These are phyloP conservation scores for Axea sp. DNA, from an alignment of 2,888 invertebrate species.

Conservation along the genomic window DNA sequence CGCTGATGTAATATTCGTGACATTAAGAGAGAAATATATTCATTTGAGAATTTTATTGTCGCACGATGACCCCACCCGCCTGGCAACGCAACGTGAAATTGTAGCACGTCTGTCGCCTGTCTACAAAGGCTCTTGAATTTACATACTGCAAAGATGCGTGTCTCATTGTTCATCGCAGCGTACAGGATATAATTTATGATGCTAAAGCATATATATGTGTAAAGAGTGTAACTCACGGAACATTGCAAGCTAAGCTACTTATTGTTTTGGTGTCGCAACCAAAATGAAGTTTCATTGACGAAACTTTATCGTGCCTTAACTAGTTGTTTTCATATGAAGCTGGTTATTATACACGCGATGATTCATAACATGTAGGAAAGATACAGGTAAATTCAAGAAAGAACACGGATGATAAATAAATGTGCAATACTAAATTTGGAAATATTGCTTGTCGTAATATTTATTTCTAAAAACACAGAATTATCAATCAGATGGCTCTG, in stretches of 20 bases:
- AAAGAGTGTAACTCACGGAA: background rate
- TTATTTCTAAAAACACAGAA: too few relatives aligned
- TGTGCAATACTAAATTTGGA: too few relatives aligned
- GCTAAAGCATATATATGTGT: conserved; percentile 27
- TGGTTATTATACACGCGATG: too few relatives aligned
- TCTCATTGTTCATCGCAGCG: conserved; percentile 59
- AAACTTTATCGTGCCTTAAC: too few relatives aligned
- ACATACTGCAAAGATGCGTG: conserved; percentile 16
- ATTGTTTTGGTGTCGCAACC: conserved; percentile 48
- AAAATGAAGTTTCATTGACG: too few relatives aligned
- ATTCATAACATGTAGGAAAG: too few relatives aligned
- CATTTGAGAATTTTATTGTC: conserved; percentile 59
- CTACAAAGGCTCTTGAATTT: conserved; percentile 36
- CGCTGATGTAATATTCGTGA: conserved; percentile 45
- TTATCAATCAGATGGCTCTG: too few relatives aligned
- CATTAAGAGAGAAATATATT: conserved; percentile 40
- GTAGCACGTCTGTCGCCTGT: conserved; percentile 58
- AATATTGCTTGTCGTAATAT: too few relatives aligned
- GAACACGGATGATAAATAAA: too few relatives aligned
- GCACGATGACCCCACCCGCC: conserved; percentile 54
- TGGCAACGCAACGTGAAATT: conserved; percentile 52
- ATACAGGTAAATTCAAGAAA: too few relatives aligned
- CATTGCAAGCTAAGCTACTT: conserved; percentile 31
- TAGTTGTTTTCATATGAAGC: too few relatives aligned
- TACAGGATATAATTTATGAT: conserved; percentile 60